Conservation (phyloP, 2,797 vertebrate species). For the Aldrovandia affinis region DNA sequence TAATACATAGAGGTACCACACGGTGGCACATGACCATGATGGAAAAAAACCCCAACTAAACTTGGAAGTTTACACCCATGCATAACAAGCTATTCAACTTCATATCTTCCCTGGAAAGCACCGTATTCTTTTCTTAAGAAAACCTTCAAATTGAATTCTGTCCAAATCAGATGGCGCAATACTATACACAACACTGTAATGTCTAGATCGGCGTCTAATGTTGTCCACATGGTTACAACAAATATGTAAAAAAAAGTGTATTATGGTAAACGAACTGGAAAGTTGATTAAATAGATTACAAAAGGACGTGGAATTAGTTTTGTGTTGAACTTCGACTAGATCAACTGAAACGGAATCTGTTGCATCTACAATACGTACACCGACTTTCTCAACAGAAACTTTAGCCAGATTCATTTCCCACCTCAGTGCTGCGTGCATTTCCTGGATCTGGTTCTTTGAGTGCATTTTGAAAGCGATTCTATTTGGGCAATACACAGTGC, state of each 20-base stretch:
- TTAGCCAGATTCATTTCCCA: conserved; percentile 39
- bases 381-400: conserved; percentile 20
- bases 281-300: neutral
- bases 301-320: neutral
- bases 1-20: conserved; percentile 26
- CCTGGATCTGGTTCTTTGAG: conserved; percentile 51
- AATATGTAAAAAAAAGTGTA: neutral
- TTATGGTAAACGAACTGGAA: neutral
- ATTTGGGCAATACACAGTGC: neutral
- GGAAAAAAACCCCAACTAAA: neutral
- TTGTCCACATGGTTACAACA: neutral
- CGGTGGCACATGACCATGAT: conserved; percentile 38
- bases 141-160: neutral
- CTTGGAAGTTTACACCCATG: neutral
- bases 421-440: conserved; percentile 49
- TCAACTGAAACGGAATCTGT: neutral
- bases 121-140: neutral
- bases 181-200: too few species aligned
- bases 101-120: neutral
- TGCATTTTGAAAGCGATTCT: conserved; percentile 34
- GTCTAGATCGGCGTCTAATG: neutral
- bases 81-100: too few species aligned
- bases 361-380: neutral
- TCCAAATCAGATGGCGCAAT: too few species aligned
- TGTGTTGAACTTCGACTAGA: neutral